Conservation (phyloP, 2,888 invertebrate genomes). For the Ryuthela nishihirai region DNA sequence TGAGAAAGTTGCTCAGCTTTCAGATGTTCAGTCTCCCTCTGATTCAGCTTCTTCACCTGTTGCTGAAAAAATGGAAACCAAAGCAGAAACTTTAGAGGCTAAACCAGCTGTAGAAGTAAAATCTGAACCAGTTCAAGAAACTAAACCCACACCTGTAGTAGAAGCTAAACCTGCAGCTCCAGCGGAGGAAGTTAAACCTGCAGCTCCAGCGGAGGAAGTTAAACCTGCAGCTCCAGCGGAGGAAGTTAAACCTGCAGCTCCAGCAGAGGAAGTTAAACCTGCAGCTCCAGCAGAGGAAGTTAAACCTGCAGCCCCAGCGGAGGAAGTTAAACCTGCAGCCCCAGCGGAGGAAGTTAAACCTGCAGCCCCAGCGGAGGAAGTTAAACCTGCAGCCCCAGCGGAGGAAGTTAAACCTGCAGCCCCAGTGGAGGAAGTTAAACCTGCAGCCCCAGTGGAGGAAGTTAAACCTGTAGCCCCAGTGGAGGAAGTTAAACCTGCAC, state of each 20-base stretch:
- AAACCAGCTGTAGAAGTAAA: background rate
- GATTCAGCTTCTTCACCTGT: conserved; percentile 11
- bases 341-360: conserved; percentile 3
- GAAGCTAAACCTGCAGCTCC: background rate
- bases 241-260: conserved; percentile 2
- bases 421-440: background rate
- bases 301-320: background rate
- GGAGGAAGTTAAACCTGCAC: too few species aligned
- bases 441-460: background rate
- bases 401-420: background rate
- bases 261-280: conserved; percentile 1
- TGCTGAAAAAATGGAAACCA: conserved; percentile 18
- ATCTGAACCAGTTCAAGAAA: conserved; percentile 1
- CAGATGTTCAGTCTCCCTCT: conserved; percentile 28
- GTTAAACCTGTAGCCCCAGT: background rate
- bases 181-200: conserved; percentile 1
- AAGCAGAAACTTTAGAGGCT: conserved; percentile 8
- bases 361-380: conserved; percentile 5
- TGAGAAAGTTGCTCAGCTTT: conserved; percentile 26
- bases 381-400: background rate
- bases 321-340: background rate
- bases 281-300: conserved; percentile 2
- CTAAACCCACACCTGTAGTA: conserved; percentile 2
- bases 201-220: background rate
- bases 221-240: background rate